Evolutionary conservation across 2,113 vertebrate genomes (phyloP), one percentile per base, ranked within the genome.

Genomic region (Chrysemys picta): DNA sequence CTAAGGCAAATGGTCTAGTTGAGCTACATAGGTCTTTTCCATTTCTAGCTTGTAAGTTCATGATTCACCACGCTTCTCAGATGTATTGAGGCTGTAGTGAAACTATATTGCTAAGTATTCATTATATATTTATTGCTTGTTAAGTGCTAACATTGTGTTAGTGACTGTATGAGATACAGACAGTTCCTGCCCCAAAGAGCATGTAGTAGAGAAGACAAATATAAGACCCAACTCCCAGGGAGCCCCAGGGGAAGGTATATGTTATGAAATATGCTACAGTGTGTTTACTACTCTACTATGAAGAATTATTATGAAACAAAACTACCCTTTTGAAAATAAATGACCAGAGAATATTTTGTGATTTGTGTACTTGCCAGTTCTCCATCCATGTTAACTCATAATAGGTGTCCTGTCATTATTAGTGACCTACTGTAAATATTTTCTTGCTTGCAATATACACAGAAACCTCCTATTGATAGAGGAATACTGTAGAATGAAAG

Each of bases 1-100:
- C 65, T 35, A 83, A 56, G 86, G 31, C 72, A 81, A 90, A 54
- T 59, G 31, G 14, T 21, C n/a, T 76, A 50, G 50, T 10, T 62
- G 42, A 5, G 84, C 57, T 94, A 29, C 76, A 69, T 11, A 4
- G 42, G 75, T 27, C 24, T 93, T 76, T 93, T 94, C 59, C 12
- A 4, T 93, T 93, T 95, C 59, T 94, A 76, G 0, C 47, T 94
- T 47, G 79, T 82, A 85, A 83, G 79, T 84, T 78, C 69, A 76
- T 88, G 42, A 90, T 95, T 91, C 91, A 59, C 89, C 59, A 31
- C 2, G 0, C 93, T 93, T 89, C 35, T 42, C 84, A 76, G 82
- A 52, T 86, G 62, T 62, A 25, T 80, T 92, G 90, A 93, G 84
- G 91, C 38, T 82, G 0, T 47, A 82, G 80, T 90, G 82, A 85